Evolutionary conservation across 2,888 invertebrate species (phyloP).

Genomic region (Candidula unifasciata): DNA sequence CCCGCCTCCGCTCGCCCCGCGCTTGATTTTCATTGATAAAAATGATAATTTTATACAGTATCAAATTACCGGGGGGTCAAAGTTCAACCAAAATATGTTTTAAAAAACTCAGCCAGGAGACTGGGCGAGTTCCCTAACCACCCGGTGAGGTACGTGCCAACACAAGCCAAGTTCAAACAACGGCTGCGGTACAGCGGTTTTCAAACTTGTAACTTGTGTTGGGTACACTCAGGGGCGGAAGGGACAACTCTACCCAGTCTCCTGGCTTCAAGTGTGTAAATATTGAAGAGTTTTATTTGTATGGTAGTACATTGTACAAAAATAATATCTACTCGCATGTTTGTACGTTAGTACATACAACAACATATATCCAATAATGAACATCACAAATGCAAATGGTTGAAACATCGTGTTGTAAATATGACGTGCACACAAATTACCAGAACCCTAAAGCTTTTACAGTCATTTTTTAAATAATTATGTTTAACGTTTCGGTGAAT

Average conservation of each 20-base stretch:
- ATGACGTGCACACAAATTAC: no score
- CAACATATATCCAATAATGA: neutral
- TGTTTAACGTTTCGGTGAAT: no score
- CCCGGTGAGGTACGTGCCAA: neutral
- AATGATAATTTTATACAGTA: constrained; percentile 40
- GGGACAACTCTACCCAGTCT: constrained; percentile 27
- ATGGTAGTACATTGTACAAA: neutral
- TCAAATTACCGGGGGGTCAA: constrained; percentile 60
- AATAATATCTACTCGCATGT: neutral
- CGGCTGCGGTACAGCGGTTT: neutral
- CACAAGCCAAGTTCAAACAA: constrained; percentile 15
- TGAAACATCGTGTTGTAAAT: no score
- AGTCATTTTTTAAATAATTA: no score
- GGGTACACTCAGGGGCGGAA: neutral
- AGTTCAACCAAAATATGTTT: constrained; percentile 67
- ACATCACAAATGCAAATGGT: neutral
- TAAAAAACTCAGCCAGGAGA: constrained; percentile 60
- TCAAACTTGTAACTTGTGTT: neutral
- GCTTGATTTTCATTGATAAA: constrained; percentile 37
- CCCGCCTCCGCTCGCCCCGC: neutral
- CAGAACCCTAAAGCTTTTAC: no score
- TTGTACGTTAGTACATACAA: no score
- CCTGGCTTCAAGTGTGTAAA: constrained; percentile 28
- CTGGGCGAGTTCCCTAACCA: constrained; percentile 24
- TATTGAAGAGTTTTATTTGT: neutral